phyloP scores from a whole-genome alignment of 2,113 vertebrate genomes.

The Rattus rattus region DNA sequence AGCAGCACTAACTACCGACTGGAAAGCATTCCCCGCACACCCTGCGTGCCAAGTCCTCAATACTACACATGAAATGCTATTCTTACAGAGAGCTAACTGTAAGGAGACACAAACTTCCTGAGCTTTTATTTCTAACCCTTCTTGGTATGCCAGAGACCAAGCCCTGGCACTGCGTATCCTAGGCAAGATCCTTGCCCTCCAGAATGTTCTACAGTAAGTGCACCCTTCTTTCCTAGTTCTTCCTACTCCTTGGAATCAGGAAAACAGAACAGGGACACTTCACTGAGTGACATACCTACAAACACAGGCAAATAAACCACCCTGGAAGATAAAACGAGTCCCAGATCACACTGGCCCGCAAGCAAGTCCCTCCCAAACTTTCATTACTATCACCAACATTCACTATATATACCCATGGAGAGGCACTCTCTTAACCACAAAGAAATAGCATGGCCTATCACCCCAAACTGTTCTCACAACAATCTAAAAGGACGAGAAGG shows the following conservation, averaged over 20 bases:
- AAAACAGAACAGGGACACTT: background rate
- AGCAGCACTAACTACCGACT: background rate
- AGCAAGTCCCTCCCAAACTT: background rate
- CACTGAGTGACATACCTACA: background rate
- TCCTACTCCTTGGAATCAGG: background rate
- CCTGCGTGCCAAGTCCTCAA: background rate
- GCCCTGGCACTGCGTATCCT: background rate
- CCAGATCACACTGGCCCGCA: background rate
- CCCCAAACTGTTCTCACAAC: conserved; percentile 16
- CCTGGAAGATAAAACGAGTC: background rate
- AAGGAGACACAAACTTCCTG: background rate
- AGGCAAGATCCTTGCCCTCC: background rate
- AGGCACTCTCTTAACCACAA: conserved; percentile 39
- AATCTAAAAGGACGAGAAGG: background rate
- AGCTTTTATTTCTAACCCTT: background rate
- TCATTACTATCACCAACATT: background rate
- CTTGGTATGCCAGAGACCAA: no score
- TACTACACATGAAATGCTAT: background rate
- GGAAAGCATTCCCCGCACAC: background rate
- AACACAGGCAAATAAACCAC: background rate
- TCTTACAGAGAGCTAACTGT: background rate
- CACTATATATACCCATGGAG: background rate
- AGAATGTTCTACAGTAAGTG: background rate
- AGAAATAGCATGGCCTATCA: background rate
- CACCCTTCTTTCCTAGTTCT: background rate